Base-by-base conservation (phyloP, 2,888 invertebrate species). In the Galerucella nymphaeae region DNA sequence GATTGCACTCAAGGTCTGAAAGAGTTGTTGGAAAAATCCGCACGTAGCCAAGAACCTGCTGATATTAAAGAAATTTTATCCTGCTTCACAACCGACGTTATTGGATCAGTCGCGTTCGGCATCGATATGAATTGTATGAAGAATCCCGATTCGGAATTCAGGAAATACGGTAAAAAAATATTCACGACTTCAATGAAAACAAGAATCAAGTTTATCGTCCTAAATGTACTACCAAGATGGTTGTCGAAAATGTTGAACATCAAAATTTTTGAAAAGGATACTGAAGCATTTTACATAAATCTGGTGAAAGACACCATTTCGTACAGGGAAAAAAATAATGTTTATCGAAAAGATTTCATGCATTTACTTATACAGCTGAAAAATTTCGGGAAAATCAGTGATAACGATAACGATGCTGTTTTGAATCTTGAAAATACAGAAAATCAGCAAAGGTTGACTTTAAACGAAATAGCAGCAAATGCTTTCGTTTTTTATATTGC, bases 41-140 rank as follows among this genome's bases (percentile, higher is more conserved):
- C 69, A 10, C 66, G 42, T 11, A 70, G 73, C 1, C 65, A 74
- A 23, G 73, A 76, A 11, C 66, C 68, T 0, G 67, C 77, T 14
- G 76, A 80, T 64, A 80, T 83, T 38, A 82, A 88, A 5, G 88
- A 90, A 45, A 85, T 89, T 58, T 87, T 88, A 74, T 88, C 88
- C 4, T 88, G 88, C 74, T 90, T 88, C 77, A 87, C 89, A 0
- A 89, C 90, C 86, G 90, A 90, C 78, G 88, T 90, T 3, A 89
- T 90, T 23, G 89, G 89, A 0, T 88, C 87, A 59, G 88, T 89
- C 62, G 90, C 89, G 11, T 91, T 90, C 80, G 90, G 90, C 41
- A 85, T 90, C 5, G 88, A 90, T 75, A 88, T 89, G 74, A 88
- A 90, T 77, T 88, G 89, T 42, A 87, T 90, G 68, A 85, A 87